Conservation (phyloP, 2,888 invertebrate species). For the Noctua janthe region DNA sequence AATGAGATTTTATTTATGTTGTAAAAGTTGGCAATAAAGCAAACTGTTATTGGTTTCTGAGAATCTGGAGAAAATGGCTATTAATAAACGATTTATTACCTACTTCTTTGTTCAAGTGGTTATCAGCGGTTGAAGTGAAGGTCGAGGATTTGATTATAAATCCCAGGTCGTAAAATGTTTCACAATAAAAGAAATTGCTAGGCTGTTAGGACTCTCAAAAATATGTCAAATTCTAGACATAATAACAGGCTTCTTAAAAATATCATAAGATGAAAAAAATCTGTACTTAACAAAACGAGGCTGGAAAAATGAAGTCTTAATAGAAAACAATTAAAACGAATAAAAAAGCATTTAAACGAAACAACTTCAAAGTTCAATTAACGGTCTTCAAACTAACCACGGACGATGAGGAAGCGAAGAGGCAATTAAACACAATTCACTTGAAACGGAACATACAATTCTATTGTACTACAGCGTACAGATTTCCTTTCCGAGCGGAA, state of each 20-base stretch:
- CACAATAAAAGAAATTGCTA: too few species aligned
- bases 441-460: conserved; percentile 61
- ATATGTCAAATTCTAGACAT: too few species aligned
- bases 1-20: conserved; percentile 2
- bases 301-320: neutral
- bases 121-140: neutral
- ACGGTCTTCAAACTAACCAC: conserved; percentile 32
- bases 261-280: too few species aligned
- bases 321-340: neutral
- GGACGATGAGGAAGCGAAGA: conserved; percentile 58
- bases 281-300: neutral
- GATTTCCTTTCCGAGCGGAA: conserved; percentile 72
- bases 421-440: conserved; percentile 62
- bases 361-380: conserved; percentile 26
- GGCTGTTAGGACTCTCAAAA: too few species aligned
- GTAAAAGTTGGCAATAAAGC: conserved; percentile 25
- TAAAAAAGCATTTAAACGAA: neutral
- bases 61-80: conserved; percentile 20
- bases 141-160: neutral
- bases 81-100: conserved; percentile 15
- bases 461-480: conserved; percentile 62
- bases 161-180: neutral
- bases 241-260: neutral
- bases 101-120: neutral
- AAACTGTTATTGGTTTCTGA: conserved; percentile 10